Base-by-base conservation (phyloP, 1,140 invertebrate species). In the Atta texana region DNA sequence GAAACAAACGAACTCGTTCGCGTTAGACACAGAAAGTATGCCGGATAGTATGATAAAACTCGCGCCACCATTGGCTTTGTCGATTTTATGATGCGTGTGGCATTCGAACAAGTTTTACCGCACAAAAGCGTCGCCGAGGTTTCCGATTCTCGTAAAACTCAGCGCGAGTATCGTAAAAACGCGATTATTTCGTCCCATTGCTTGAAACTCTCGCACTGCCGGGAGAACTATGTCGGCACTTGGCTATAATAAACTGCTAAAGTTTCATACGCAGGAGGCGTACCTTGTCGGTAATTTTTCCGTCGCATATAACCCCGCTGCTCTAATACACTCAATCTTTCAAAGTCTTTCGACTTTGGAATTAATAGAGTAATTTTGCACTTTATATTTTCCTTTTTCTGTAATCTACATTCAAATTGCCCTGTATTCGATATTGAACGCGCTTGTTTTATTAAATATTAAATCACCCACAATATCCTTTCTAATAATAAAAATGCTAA, bases 91-190 rank as follows among this genome's bases (percentile, higher is more conserved):
- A 84, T 39, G 80, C 80, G 80, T 84, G 39, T 21, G 69, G 80
- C 69, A 75, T 61, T 75, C 80, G 80, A 74, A 75, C 80, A 61
- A 84, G 57, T 75, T 84, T 75, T 63, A 61, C 80, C 80, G 68
- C 69, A 51, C 80, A 75, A 84, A 74, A 84, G 78, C 64, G 78
- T 59, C 85, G 63, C 63, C 74, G 72, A 64, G 63, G 63, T 63
- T 78, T 85, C 84, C 74, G 72, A 78, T 85, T 80, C 74, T 84
- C 80, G 80, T 84, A 84, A 78, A 85, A 80, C 72, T 85, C 84
- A 39, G 59, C 74, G 28, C 63, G 61, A 78, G 74, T 85, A 85
- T 84, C 80, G 80, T 84, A 84, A 84, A 84, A 84, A 84, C 69
- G 55, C 80, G 80, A 84, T 84, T 84, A 84, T 84, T 84, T 74